phyloP scores from a whole-genome alignment of 2,797 vertebrate genomes.

The Rhinophrynus dorsalis region DNA sequence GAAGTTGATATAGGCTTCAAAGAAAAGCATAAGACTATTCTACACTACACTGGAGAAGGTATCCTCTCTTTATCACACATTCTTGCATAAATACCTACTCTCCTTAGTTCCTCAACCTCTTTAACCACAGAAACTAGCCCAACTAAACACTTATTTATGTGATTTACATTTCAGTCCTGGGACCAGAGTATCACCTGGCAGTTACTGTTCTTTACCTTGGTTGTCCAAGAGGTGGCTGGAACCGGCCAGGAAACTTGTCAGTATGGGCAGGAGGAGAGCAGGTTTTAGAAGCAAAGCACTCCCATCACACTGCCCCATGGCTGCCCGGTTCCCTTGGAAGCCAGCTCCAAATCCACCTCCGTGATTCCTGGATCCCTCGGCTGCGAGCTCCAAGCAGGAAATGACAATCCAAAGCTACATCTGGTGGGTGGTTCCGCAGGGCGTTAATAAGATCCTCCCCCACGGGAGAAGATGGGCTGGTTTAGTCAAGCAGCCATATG shows the following conservation, averaged over 20 bases:
- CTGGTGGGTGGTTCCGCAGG: not conserved
- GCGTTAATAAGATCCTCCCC: not conserved
- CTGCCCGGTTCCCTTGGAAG: conserved; percentile 7
- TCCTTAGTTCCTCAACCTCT: too few relatives aligned
- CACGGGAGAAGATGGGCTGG: not conserved
- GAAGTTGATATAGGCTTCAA: too few relatives aligned
- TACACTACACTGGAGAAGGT: too few relatives aligned
- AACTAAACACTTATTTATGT: too few relatives aligned
- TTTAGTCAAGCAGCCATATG: not conserved
- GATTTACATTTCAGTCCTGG: too few relatives aligned
- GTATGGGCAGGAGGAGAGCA: conserved; percentile 6
- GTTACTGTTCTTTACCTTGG: conserved; percentile 27
- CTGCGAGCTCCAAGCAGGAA: not conserved
- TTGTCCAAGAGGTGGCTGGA: conserved; percentile 39
- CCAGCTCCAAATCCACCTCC: conserved; percentile 9
- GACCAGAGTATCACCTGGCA: not conserved
- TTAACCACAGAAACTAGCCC: too few relatives aligned
- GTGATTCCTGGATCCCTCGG: not conserved
- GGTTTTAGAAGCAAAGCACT: conserved; percentile 15
- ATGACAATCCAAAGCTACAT: conserved; percentile 1
- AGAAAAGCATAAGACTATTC: too few relatives aligned
- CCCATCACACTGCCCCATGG: conserved; percentile 32
- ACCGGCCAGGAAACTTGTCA: conserved; percentile 9
- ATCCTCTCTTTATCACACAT: too few relatives aligned
- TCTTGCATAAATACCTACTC: too few relatives aligned